phyloP scores from a whole-genome alignment of 2,888 invertebrate genomes.

The Lasius platythorax region DNA sequence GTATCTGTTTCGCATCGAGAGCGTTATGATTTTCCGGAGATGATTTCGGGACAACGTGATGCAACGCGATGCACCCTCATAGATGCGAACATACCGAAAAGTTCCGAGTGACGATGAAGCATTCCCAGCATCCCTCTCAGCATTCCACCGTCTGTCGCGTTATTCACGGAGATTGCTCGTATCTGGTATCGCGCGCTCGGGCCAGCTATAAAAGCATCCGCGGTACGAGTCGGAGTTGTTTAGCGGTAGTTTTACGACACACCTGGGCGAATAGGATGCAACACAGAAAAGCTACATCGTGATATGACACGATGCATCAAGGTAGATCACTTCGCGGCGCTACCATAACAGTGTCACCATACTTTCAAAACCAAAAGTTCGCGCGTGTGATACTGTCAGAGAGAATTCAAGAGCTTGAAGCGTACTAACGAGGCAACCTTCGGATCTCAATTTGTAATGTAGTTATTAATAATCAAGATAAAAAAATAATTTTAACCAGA shows the following conservation, averaged over 20 bases:
- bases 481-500: neutral
- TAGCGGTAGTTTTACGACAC: slow-evolving; percentile 70
- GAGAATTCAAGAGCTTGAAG: slow-evolving; percentile 16
- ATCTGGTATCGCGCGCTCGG: slow-evolving; percentile 46
- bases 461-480: neutral
- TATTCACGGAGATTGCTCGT: slow-evolving; percentile 53
- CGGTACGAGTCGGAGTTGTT: slow-evolving; percentile 58
- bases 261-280: slow-evolving; percentile 60
- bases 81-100: slow-evolving; percentile 28
- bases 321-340: slow-evolving; percentile 32
- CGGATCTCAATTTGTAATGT: neutral
- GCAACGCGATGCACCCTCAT: neutral
- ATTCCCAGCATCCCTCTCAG: slow-evolving; percentile 12
- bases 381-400: neutral
- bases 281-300: slow-evolving; percentile 52
- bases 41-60: neutral
- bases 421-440: neutral
- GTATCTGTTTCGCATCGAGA: neutral
- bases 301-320: slow-evolving; percentile 53
- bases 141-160: slow-evolving; percentile 37
- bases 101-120: slow-evolving; percentile 44
- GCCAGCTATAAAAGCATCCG: slow-evolving; percentile 66
- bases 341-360: neutral
- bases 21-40: slow-evolving; percentile 17
- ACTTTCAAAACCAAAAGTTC: slow-evolving; percentile 14